Conservation (phyloP, 1,140 invertebrate genomes). For the Nasonia giraulti region DNA sequence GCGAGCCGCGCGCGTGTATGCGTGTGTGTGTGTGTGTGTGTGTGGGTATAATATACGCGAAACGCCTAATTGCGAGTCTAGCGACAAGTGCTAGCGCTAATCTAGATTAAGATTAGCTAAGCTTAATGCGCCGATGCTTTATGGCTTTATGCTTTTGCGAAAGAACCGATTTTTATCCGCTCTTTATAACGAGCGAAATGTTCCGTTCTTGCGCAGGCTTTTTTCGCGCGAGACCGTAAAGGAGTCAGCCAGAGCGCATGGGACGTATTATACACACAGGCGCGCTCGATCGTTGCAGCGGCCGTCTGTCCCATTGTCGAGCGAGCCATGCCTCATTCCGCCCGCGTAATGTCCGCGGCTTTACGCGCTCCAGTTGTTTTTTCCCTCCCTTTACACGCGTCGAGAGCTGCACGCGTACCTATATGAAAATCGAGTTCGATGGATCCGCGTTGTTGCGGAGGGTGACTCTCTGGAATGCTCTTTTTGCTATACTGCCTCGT, state of each 20-base stretch:
- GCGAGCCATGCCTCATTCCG: not conserved
- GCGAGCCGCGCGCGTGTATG: not conserved
- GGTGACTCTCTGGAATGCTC: not conserved
- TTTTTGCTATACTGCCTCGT: not conserved
- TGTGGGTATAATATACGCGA: not conserved
- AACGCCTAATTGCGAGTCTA: not conserved
- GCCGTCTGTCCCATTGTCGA: conserved; percentile 1
- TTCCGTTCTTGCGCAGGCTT: not conserved
- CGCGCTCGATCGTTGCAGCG: not conserved
- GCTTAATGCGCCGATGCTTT: conserved; percentile 10
- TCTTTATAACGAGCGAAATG: conserved; percentile 24
- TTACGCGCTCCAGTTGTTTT: conserved; percentile 15
- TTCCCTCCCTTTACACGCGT: not conserved
- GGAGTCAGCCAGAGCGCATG: not conserved
- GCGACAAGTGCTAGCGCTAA: not conserved
- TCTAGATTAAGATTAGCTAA: too few species aligned
- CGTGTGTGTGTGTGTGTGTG: not conserved
- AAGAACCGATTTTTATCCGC: conserved; percentile 14
- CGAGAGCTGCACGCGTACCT: not conserved
- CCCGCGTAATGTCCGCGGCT: not conserved
- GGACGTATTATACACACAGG: too few species aligned
- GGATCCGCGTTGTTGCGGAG: too few species aligned
- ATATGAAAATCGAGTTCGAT: not conserved
- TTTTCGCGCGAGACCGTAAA: conserved; percentile 1
- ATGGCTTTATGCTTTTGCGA: conserved; percentile 8